Percentiles rank a stretch among this genome's conserved stretches.
phyloP scores from a whole-genome alignment of 2,888 invertebrate species.

The Sialis fuliginosa region DNA sequence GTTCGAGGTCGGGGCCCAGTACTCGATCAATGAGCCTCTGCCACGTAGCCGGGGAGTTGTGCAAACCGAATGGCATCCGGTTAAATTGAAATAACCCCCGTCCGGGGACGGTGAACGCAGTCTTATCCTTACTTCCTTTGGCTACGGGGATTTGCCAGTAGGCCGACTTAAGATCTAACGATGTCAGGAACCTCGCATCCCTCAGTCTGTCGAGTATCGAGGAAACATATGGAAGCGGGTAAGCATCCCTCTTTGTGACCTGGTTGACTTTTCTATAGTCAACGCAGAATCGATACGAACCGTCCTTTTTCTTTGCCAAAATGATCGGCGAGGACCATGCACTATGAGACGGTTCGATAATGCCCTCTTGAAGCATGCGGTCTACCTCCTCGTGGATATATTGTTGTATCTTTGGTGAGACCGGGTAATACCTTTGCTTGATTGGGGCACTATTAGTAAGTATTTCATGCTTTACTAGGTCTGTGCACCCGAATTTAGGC shows the following conservation, averaged over 20 bases:
- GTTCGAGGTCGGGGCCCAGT: conserved; percentile 9
- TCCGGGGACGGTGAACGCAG: not conserved
- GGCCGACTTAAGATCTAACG: not conserved
- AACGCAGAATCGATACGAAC: not conserved
- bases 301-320: conserved; percentile 1
- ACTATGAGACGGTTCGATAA: too few relatives aligned
- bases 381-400: too few relatives aligned
- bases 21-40: conserved; percentile 11
- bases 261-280: not conserved
- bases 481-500: too few relatives aligned
- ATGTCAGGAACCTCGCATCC: not conserved
- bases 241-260: not conserved
- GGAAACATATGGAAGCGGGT: not conserved
- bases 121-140: not conserved
- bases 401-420: too few relatives aligned
- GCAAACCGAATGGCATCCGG: conserved; percentile 11
- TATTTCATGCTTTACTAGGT: too few relatives aligned
- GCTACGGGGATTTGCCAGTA: not conserved
- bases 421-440: too few relatives aligned
- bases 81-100: not conserved
- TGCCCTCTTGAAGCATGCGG: too few relatives aligned
- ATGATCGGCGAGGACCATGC: too few relatives aligned
- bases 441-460: too few relatives aligned
- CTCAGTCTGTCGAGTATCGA: not conserved
- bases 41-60: conserved; percentile 9